These are phyloP conservation scores for Tympanoctomys barrerae DNA, from an alignment of 2,797 vertebrate genomes.

Conservation along the genomic window DNA sequence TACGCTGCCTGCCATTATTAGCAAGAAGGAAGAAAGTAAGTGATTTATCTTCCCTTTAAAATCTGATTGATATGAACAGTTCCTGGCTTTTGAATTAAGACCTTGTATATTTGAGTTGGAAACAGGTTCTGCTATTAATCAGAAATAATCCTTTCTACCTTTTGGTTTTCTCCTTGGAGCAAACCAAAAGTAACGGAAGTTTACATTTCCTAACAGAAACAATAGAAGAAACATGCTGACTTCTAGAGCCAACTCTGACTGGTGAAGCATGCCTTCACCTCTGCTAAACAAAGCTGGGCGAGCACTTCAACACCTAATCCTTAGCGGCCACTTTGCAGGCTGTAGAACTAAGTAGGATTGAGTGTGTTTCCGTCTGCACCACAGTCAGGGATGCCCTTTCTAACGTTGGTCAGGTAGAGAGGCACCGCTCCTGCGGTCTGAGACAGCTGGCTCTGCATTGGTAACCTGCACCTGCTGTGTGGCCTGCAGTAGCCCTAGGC, in stretches of 20 bases:
- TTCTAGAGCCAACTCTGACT: conserved; percentile 14
- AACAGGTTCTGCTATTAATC: conserved; percentile 65
- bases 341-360: not conserved
- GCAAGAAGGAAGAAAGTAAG: conserved; percentile 99
- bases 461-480: not conserved
- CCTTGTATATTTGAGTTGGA: conserved; percentile 57
- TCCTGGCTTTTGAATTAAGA: conserved; percentile 63
- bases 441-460: not conserved
- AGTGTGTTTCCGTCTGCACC: conserved; percentile 1
- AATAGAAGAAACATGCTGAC: not conserved
- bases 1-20: conserved; percentile 97
- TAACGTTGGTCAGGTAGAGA: not conserved
- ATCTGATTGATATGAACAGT: conserved; percentile 70
- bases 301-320: conserved; percentile 37
- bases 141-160: conserved; percentile 62
- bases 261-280: conserved; percentile 21
- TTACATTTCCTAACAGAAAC: conserved; percentile 4
- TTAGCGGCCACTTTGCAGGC: conserved; percentile 3
- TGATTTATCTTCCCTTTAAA: conserved; percentile 65
- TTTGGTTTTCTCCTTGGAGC: conserved; percentile 48
- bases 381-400: not conserved
- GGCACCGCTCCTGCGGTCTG: not conserved
- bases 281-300: conserved; percentile 23
- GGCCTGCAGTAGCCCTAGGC: not conserved
- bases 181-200: conserved; percentile 53